phyloP scores from a whole-genome alignment of 2,113 vertebrate genomes.

The Pongo abelii region DNA sequence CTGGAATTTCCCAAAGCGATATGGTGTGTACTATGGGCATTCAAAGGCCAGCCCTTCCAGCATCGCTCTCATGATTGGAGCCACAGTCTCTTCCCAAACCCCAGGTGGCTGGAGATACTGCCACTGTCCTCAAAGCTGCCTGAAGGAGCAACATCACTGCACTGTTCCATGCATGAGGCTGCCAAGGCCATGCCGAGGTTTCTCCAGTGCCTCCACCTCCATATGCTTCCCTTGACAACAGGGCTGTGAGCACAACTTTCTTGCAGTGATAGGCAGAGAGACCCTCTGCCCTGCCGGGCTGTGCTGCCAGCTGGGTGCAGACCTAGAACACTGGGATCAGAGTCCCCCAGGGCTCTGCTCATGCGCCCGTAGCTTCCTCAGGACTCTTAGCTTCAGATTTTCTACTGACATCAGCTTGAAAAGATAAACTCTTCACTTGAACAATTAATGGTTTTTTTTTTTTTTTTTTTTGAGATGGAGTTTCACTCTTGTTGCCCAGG shows the following conservation, averaged over 20 bases:
- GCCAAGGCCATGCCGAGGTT: background rate
- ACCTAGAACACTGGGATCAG: background rate
- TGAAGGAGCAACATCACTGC: background rate
- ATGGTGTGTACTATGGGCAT: rapidly evolving
- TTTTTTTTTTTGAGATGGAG: too few relatives aligned
- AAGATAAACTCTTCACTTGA: background rate
- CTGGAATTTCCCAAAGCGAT: background rate
- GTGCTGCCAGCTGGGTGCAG: background rate
- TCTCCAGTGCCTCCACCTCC: background rate
- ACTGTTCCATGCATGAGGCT: background rate
- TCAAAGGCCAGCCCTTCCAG: background rate
- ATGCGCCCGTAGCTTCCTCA: background rate
- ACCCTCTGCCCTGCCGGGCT: too few relatives aligned
- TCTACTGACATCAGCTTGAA: background rate
- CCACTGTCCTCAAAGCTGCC: background rate
- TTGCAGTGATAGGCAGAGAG: background rate
- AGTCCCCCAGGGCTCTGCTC: background rate
- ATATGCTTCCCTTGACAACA: too few relatives aligned
- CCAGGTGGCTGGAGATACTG: rapidly evolving
- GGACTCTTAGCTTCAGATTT: background rate
- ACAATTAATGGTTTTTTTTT: background rate
- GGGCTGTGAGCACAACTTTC: too few relatives aligned
- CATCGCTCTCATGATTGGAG: background rate
- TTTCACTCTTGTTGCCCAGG: too few relatives aligned
- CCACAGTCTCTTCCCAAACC: background rate